phyloP scores from a whole-genome alignment of 1,140 invertebrate genomes.

The Pinna nobilis region DNA sequence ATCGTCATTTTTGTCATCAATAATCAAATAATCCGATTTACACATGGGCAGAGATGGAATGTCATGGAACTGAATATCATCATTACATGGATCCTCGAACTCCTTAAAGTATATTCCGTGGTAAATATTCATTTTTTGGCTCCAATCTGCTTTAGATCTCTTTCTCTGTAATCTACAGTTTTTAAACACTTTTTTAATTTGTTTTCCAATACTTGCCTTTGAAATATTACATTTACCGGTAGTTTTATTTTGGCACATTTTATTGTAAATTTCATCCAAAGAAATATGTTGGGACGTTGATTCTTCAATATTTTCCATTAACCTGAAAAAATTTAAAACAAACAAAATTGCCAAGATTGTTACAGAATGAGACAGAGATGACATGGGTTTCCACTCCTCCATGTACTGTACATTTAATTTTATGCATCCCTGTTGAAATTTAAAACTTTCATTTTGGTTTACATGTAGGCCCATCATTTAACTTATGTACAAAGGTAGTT shows the following conservation, averaged over 20 bases:
- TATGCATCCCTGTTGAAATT: too few relatives aligned
- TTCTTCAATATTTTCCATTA: not conserved
- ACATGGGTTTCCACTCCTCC: too few relatives aligned
- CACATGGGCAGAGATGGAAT: not conserved
- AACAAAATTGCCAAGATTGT: too few relatives aligned
- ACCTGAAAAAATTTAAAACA: not conserved
- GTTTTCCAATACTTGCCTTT: not conserved
- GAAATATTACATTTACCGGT: not conserved
- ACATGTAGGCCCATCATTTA: too few relatives aligned
- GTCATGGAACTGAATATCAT: not conserved
- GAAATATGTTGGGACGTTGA: not conserved
- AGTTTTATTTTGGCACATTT: too few relatives aligned
- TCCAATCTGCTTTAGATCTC: not conserved
- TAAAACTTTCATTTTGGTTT: too few relatives aligned
- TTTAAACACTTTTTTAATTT: slow-evolving; percentile 6
- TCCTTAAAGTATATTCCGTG: not conserved
- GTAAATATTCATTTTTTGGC: not conserved
- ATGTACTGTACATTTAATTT: too few relatives aligned
- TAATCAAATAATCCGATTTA: not conserved
- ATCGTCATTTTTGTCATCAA: not conserved
- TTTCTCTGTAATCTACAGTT: not conserved
- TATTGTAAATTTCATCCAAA: not conserved
- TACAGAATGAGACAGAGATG: too few relatives aligned
- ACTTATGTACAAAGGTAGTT: too few relatives aligned
- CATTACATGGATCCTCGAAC: not conserved